A percentile compares a stretch with the other conserved stretches of the same genome.
phyloP scores from a whole-genome alignment of 1,140 invertebrate genomes.

The Aphelenchoides avenae region DNA sequence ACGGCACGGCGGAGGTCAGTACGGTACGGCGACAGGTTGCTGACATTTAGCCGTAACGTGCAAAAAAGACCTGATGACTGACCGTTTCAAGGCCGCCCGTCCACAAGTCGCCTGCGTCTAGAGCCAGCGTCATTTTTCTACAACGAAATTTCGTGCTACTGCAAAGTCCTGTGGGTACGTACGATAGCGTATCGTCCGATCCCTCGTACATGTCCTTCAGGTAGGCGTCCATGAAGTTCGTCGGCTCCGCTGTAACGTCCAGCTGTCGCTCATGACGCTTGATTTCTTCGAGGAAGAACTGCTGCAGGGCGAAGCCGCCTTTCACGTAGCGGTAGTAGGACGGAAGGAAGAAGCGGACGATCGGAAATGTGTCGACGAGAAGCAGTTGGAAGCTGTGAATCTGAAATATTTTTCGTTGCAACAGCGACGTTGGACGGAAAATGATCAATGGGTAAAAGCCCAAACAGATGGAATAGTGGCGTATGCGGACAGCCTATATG shows the following conservation, averaged over 20 bases:
- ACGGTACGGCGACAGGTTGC: too few relatives aligned
- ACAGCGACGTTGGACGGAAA: too few relatives aligned
- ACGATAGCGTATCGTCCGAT: not conserved
- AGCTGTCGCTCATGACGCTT: slow-evolving; percentile 27
- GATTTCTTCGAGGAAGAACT: slow-evolving; percentile 45
- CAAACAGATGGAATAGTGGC: too few relatives aligned
- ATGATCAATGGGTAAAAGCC: too few relatives aligned
- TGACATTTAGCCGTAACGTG: too few relatives aligned
- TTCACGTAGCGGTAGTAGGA: slow-evolving; percentile 35
- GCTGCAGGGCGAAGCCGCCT: slow-evolving; percentile 43
- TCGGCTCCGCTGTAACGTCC: slow-evolving; percentile 12
- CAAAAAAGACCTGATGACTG: too few relatives aligned
- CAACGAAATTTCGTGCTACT: slow-evolving; percentile 6
- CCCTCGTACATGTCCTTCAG: slow-evolving; percentile 23
- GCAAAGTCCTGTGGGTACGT: slow-evolving; percentile 22
- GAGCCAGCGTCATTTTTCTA: slow-evolving; percentile 36
- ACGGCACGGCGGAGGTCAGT: too few relatives aligned
- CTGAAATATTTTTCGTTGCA: too few relatives aligned
- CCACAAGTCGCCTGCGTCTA: slow-evolving; percentile 45
- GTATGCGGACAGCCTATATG: too few relatives aligned
- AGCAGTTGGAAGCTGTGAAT: slow-evolving; percentile 40
- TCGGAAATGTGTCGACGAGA: slow-evolving; percentile 38
- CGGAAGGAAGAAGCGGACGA: slow-evolving; percentile 36
- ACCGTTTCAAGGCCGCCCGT: slow-evolving; percentile 47
- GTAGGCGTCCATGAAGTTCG: slow-evolving; percentile 49